These are phyloP conservation scores for Thalassarche chlororhynchos DNA, from an alignment of 2,113 vertebrate genomes.

Conservation along the genomic window DNA sequence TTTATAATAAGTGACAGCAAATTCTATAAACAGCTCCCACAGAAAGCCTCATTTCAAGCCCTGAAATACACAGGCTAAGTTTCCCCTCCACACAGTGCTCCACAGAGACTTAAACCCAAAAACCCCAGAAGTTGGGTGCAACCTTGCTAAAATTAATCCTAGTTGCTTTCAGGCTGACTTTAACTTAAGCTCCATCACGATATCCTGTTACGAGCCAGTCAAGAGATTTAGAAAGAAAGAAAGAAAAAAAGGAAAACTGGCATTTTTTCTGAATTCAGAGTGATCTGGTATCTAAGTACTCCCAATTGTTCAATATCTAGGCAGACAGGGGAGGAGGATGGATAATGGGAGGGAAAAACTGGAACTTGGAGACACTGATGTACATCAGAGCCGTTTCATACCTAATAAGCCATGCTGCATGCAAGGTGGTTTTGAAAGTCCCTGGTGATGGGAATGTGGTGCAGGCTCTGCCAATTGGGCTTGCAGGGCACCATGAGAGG, in stretches of 20 bases:
- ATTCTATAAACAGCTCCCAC: background rate
- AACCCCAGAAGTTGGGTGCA: background rate
- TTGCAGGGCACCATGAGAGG: background rate
- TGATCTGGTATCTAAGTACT: background rate
- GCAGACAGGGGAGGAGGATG: background rate
- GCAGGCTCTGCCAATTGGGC: background rate
- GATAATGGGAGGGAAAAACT: background rate
- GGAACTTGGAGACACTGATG: fast-evolving
- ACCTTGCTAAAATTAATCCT: background rate
- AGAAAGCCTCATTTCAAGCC: background rate
- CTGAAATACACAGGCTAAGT: background rate
- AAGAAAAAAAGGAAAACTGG: background rate
- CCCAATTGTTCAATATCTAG: background rate
- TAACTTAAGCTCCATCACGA: background rate
- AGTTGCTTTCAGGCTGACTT: background rate
- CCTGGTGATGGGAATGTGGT: background rate
- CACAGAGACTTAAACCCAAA: background rate
- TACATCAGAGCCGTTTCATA: background rate
- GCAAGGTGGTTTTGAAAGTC: background rate
- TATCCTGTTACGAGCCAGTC: background rate
- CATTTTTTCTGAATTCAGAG: background rate
- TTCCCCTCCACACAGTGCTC: background rate
- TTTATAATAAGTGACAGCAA: background rate
- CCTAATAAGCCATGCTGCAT: background rate
- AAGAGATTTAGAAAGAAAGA: background rate